phyloP scores from a whole-genome alignment of 2,113 vertebrate species.

The Protomyctophum bolini region DNA sequence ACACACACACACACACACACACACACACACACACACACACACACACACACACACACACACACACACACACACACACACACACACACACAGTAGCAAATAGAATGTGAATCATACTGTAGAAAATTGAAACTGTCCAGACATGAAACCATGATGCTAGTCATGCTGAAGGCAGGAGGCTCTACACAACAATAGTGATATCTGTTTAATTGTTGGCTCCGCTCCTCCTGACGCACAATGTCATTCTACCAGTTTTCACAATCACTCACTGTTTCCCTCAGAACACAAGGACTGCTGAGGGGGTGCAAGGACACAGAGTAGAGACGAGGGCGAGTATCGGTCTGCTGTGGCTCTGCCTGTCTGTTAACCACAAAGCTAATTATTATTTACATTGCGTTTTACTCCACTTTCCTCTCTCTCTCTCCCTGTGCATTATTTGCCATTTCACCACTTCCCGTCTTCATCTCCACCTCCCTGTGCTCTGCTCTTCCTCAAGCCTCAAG shows the following conservation, averaged over 20 bases:
- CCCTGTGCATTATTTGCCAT: too few species aligned
- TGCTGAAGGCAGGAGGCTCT: not conserved
- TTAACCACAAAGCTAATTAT: too few species aligned
- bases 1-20: not conserved
- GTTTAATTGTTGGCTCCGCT: not conserved
- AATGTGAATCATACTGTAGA: too few species aligned
- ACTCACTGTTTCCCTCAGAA: constrained; percentile 2
- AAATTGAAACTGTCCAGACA: too few species aligned
- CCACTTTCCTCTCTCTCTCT: too few species aligned
- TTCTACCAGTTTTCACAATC: constrained; percentile 2
- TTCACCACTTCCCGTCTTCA: too few species aligned
- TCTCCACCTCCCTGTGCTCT: too few species aligned
- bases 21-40: not conserved
- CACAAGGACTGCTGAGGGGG: constrained; percentile 21
- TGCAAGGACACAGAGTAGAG: not conserved
- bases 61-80: constrained; percentile 4
- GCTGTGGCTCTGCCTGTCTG: too few species aligned
- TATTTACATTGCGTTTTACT: too few species aligned
- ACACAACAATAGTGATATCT: not conserved
- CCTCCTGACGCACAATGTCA: not conserved
- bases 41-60: not conserved
- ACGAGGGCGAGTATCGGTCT: too few species aligned
- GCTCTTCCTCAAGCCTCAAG: too few species aligned
- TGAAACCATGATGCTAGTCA: too few species aligned
- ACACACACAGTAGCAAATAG: not conserved